A percentile compares a stretch with the other conserved stretches of the same genome.
phyloP scores from a whole-genome alignment of 2,797 vertebrate genomes.

The Falco peregrinus region DNA sequence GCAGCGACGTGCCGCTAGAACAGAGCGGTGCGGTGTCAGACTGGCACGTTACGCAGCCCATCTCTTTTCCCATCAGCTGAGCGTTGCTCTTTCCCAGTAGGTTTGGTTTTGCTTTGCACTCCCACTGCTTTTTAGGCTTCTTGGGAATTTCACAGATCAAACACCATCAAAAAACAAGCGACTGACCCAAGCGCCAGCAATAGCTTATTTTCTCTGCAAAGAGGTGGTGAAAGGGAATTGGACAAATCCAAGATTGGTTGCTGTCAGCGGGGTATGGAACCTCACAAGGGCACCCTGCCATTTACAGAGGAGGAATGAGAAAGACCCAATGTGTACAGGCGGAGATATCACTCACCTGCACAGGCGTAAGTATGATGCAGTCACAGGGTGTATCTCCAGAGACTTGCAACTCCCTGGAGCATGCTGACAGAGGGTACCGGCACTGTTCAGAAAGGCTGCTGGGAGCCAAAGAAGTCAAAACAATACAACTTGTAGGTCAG shows the following conservation, averaged over 20 bases:
- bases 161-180: neutral
- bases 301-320: neutral
- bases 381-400: neutral
- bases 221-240: neutral
- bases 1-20: neutral
- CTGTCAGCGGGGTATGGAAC: neutral
- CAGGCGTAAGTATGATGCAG: fast-evolving
- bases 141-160: neutral
- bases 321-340: neutral
- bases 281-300: no score
- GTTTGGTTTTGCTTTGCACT: neutral
- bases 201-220: neutral
- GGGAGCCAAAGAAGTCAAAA: neutral
- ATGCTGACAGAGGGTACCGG: neutral
- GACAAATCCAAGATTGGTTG: neutral
- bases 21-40: neutral
- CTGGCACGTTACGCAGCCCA: fast-evolving
- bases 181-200: neutral
- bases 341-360: neutral
- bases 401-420: neutral
- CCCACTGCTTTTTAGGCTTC: neutral
- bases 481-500: neutral
- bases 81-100: neutral
- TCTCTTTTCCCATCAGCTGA: neutral
- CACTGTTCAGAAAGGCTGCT: neutral